Evolutionary conservation across 2,113 vertebrate species (phyloP).

Genomic region (Hemichromis elongatus): DNA sequence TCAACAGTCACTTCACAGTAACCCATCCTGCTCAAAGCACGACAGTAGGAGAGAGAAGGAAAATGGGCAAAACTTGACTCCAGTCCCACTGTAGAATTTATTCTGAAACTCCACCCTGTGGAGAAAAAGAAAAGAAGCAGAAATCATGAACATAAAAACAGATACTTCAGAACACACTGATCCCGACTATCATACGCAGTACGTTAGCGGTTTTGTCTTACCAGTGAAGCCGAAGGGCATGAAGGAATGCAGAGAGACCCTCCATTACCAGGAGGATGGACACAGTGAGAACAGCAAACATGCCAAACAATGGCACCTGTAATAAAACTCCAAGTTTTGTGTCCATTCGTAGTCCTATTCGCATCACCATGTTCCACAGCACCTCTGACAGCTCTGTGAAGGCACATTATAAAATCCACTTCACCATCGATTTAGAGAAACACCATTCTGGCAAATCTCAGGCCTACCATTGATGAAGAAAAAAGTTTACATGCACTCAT

Average conservation of each 20-base stretch:
- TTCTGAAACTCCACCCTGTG: conserved; percentile 98
- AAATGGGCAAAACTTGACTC: conserved; percentile 92
- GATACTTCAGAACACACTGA: background rate
- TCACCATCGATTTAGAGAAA: background rate
- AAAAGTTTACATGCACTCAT: background rate
- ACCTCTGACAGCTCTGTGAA: conserved; percentile 89
- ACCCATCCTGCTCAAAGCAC: conserved; percentile 77
- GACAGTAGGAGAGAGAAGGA: conserved; percentile 85
- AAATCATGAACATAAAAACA: background rate
- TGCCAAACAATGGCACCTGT: conserved; percentile 80
- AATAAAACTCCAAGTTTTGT: conserved; percentile 76
- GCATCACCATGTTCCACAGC: conserved; percentile 93
- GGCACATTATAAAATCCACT: background rate
- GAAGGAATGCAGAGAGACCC: conserved; percentile 96
- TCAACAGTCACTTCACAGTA: conserved; percentile 62
- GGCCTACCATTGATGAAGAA: background rate
- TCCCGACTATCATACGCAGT: background rate
- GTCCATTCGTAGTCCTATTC: conserved; percentile 83
- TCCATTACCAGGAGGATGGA: conserved; percentile 95
- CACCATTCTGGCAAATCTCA: background rate
- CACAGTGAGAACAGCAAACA: conserved; percentile 87
- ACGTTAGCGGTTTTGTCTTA: conserved; percentile 48
- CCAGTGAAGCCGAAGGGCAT: conserved; percentile 95
- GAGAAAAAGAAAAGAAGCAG: background rate
- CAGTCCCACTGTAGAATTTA: conserved; percentile 91